Conservation (phyloP, 1,140 invertebrate genomes). For the Bombus difficillimus region DNA sequence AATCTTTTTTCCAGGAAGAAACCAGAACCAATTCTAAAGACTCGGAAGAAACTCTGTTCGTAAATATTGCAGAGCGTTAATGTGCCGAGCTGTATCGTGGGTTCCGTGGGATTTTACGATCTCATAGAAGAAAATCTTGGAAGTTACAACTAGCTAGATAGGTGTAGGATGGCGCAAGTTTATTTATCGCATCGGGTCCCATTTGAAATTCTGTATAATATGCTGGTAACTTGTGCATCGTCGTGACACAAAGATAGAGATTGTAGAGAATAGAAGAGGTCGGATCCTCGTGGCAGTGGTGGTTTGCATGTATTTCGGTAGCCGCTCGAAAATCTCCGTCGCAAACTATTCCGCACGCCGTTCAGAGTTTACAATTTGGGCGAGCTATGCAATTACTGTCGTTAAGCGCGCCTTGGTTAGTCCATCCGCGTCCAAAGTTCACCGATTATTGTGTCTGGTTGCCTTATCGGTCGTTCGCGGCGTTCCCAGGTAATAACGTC, state of each 20-base stretch:
- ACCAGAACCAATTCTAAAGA: too few relatives aligned
- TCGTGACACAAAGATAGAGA: background rate
- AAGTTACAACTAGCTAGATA: background rate
- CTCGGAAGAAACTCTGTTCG: too few relatives aligned
- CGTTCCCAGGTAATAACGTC: conserved; percentile 9
- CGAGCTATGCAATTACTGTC: conserved; percentile 59
- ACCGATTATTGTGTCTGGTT: conserved; percentile 46
- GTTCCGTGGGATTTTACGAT: conserved; percentile 48
- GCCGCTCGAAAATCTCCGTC: conserved; percentile 26
- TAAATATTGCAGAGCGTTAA: too few relatives aligned
- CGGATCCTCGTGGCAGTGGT: conserved; percentile 23
- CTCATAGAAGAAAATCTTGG: conserved; percentile 15
- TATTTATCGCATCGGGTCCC: conserved; percentile 61
- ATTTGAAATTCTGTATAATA: conserved; percentile 65
- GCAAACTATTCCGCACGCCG: background rate
- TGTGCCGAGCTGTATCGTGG: too few relatives aligned
- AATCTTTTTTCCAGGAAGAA: too few relatives aligned
- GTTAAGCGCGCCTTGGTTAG: conserved; percentile 34
- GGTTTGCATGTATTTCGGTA: conserved; percentile 40
- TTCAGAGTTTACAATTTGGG: conserved; percentile 49
- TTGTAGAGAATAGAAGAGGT: background rate
- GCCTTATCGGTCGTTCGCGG: conserved; percentile 38
- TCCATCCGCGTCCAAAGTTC: conserved; percentile 26
- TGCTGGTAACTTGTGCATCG: conserved; percentile 20
- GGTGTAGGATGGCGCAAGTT: conserved; percentile 27